phyloP scores from a whole-genome alignment of 2,888 invertebrate genomes.

The Melanophora roralis region DNA sequence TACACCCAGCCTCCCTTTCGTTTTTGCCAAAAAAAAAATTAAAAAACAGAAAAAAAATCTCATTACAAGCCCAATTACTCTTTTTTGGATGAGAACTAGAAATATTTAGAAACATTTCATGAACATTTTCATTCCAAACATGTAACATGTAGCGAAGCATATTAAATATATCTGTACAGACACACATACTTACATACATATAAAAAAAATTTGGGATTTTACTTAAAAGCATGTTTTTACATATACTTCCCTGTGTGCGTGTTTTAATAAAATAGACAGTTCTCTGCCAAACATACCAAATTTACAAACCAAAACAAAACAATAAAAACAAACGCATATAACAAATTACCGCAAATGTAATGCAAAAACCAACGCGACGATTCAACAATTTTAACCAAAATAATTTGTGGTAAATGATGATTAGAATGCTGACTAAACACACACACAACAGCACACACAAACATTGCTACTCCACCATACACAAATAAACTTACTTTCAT shows the following conservation, averaged over 20 bases:
- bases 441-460: background rate
- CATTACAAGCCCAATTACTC: conserved; percentile 36
- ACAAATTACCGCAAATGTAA: conserved; percentile 56
- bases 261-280: conserved; percentile 25
- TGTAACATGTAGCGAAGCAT: background rate
- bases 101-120: conserved; percentile 12
- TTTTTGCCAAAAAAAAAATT: too few species aligned
- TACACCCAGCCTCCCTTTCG: too few species aligned
- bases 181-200: too few species aligned
- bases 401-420: conserved; percentile 57
- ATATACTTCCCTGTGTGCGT: too few species aligned
- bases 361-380: conserved; percentile 52
- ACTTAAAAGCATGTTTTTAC: too few species aligned
- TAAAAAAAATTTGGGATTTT: too few species aligned
- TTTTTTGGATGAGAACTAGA: background rate
- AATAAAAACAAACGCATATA: conserved; percentile 38
- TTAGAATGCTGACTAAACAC: conserved; percentile 10
- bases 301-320: conserved; percentile 19
- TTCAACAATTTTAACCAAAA: conserved; percentile 56
- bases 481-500: conserved; percentile 1
- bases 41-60: background rate
- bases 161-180: background rate
- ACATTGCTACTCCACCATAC: too few species aligned
- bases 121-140: conserved; percentile 43
- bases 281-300: conserved; percentile 30